phyloP scores from a whole-genome alignment of 1,140 invertebrate species.

The Stratiolaelaps scimitus region DNA sequence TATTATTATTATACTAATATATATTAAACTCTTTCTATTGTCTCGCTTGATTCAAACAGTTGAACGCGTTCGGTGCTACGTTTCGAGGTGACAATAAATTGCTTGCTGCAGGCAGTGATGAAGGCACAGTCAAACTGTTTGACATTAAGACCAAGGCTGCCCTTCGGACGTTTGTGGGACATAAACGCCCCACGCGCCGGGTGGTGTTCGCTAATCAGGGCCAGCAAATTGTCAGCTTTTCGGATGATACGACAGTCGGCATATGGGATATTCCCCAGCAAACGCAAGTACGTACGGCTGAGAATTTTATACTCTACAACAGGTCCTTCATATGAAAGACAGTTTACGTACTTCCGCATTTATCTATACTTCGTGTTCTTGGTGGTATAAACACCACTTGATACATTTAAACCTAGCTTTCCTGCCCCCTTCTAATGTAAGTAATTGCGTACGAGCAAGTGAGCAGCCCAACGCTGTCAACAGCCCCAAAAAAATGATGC shows the following conservation, averaged over 20 bases:
- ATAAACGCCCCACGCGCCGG: slow-evolving; percentile 57
- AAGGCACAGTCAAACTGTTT: slow-evolving; percentile 71
- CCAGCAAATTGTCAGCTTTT: slow-evolving; percentile 68
- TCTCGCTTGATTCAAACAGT: too few species aligned
- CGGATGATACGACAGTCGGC: slow-evolving; percentile 77
- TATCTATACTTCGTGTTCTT: too few species aligned
- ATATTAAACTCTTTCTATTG: too few species aligned
- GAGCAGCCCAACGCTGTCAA: too few species aligned
- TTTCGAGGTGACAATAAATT: slow-evolving; percentile 71
- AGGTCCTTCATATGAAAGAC: too few species aligned
- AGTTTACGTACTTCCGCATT: too few species aligned
- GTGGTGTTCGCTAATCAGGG: slow-evolving; percentile 67
- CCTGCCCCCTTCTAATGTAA: too few species aligned
- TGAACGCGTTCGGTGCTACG: slow-evolving; percentile 60
- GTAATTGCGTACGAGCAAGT: too few species aligned
- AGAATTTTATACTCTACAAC: slow-evolving; percentile 38
- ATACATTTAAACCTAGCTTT: too few species aligned
- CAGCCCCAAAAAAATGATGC: too few species aligned
- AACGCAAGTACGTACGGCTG: slow-evolving; percentile 52
- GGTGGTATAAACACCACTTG: too few species aligned
- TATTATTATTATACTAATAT: too few species aligned
- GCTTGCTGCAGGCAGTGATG: slow-evolving; percentile 72
- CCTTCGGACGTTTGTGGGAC: slow-evolving; percentile 30
- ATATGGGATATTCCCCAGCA: slow-evolving; percentile 82
- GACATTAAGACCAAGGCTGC: slow-evolving; percentile 52